phyloP scores from a whole-genome alignment of 2,113 vertebrate species.

The Ellobius talpinus region DNA sequence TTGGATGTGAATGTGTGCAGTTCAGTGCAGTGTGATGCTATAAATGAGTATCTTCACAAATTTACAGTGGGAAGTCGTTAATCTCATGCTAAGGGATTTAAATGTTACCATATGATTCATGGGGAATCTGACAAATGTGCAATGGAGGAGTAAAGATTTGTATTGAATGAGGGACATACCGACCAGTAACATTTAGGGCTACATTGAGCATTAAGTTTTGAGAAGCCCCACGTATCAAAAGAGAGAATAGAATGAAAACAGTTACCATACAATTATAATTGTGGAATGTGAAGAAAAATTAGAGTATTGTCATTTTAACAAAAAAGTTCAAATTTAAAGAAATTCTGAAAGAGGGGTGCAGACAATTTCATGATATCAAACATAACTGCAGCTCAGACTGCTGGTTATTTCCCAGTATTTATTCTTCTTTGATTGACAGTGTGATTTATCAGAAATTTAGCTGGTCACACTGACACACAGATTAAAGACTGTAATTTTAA shows the following conservation, averaged over 20 bases:
- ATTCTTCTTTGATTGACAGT: background rate
- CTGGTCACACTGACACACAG: background rate
- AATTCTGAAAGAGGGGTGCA: background rate
- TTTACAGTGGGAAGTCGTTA: background rate
- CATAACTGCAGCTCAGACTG: background rate
- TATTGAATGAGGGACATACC: background rate
- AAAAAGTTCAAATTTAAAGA: background rate
- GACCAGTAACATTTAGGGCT: background rate
- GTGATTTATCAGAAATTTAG: background rate
- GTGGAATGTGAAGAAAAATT: background rate
- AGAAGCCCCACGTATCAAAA: slow-evolving; percentile 8
- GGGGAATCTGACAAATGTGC: background rate
- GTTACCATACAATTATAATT: background rate
- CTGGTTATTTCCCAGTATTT: background rate
- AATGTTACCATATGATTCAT: background rate
- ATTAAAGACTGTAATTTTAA: background rate
- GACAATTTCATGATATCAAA: slow-evolving; percentile 9
- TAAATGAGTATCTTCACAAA: background rate
- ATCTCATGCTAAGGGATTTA: background rate
- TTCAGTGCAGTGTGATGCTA: background rate
- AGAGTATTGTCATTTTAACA: background rate
- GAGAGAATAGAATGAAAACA: background rate
- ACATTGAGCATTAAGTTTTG: background rate
- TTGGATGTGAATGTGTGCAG: background rate
- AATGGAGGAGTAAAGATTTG: background rate